These are phyloP conservation scores for Elysia chlorotica DNA, from an alignment of 1,140 invertebrate genomes.

Conservation along the genomic window DNA sequence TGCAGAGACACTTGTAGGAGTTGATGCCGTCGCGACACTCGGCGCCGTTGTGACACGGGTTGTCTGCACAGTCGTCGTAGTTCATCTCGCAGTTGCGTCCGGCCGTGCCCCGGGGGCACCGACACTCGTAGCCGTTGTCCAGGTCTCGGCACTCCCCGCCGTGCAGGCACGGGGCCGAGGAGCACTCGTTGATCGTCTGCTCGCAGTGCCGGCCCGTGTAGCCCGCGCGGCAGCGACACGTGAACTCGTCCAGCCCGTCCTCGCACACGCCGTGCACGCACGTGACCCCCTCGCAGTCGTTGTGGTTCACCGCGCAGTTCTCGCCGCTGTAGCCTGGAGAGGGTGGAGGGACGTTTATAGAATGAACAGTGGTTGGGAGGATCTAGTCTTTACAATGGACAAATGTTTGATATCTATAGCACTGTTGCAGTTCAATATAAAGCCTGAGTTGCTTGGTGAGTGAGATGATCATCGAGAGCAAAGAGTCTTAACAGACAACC, in stretches of 20 bases:
- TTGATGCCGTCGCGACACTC: constrained; percentile 95
- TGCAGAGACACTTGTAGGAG: constrained; percentile 95
- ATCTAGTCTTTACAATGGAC: too few relatives aligned
- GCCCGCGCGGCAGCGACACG: constrained; percentile 87
- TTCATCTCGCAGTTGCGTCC: constrained; percentile 64
- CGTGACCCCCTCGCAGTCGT: constrained; percentile 31
- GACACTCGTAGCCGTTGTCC: constrained; percentile 67
- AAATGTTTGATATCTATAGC: too few relatives aligned
- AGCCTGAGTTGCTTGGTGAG: too few relatives aligned
- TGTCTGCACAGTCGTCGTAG: constrained; percentile 63
- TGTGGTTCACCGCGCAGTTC: constrained; percentile 46
- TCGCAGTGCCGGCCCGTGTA: constrained; percentile 47
- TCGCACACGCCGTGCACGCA: constrained; percentile 30
- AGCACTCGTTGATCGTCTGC: constrained; percentile 71
- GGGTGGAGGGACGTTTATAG: neutral
- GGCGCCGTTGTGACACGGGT: constrained; percentile 75
- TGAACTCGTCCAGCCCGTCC: constrained; percentile 33
- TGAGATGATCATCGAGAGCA: too few relatives aligned
- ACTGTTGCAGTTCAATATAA: too few relatives aligned
- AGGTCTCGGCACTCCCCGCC: constrained; percentile 40
- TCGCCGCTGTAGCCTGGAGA: constrained; percentile 35
- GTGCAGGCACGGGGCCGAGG: constrained; percentile 76
- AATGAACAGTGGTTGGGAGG: too few relatives aligned
- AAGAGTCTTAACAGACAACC: too few relatives aligned
- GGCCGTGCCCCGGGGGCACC: constrained; percentile 79